Conservation (phyloP, 2,113 vertebrate genomes). For the Trematomus loennbergii region DNA sequence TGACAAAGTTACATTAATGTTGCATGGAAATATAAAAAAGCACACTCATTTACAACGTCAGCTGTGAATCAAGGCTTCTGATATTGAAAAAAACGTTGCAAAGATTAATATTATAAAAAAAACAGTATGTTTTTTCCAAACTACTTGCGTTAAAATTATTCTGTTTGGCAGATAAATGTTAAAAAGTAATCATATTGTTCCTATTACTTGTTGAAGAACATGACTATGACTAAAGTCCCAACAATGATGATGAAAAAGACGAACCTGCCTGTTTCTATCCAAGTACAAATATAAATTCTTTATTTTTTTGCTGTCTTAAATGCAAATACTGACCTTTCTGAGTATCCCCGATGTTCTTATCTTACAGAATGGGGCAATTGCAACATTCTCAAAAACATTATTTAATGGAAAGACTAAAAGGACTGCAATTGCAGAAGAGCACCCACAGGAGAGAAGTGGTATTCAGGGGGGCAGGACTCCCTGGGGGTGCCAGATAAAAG, state of each 20-base stretch:
- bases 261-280: slow-evolving; percentile 1
- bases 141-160: background rate
- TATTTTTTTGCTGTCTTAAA: slow-evolving; percentile 8
- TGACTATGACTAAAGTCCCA: background rate
- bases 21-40: background rate
- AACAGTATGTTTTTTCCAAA: background rate
- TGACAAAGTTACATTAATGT: background rate
- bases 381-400: slow-evolving; percentile 49
- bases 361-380: slow-evolving; percentile 52
- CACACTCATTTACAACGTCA: background rate
- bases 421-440: slow-evolving; percentile 40
- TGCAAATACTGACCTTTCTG: slow-evolving; percentile 63
- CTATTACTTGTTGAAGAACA: background rate
- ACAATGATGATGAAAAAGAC: slow-evolving; percentile 1
- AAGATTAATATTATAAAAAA: too few species aligned
- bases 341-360: slow-evolving; percentile 31
- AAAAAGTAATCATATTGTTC: background rate
- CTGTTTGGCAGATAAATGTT: background rate
- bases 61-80: background rate
- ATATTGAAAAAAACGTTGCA: background rate
- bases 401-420: slow-evolving; percentile 56
- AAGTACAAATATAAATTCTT: slow-evolving; percentile 21
- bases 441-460: slow-evolving; percentile 65
- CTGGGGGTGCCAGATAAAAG: slow-evolving; percentile 72
- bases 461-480: slow-evolving; percentile 66